Evolutionary conservation across 2,113 vertebrate genomes (phyloP).

Genomic region (Actenoides lindsayi): DNA sequence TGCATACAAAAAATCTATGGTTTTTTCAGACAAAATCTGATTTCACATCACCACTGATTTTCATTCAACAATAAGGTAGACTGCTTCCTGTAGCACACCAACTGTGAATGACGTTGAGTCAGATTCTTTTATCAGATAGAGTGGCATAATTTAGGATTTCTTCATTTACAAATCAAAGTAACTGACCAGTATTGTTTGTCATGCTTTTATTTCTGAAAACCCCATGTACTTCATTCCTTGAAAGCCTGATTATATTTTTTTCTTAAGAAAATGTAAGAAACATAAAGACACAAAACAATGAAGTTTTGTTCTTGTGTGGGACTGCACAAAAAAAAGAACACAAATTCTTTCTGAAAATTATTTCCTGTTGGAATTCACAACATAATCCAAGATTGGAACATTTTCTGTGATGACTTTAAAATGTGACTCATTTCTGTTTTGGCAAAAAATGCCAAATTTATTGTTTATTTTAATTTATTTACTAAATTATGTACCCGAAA

Average conservation of each 20-base stretch:
- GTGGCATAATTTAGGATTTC: background rate
- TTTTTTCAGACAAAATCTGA: background rate
- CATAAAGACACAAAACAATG: background rate
- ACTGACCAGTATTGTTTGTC: background rate
- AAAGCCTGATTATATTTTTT: background rate
- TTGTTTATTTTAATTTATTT: slow-evolving; percentile 48
- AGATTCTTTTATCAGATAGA: background rate
- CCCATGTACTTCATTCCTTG: background rate
- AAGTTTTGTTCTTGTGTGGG: background rate
- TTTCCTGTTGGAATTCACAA: background rate
- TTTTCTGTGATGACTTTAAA: background rate
- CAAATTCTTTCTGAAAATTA: background rate
- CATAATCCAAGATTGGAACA: background rate
- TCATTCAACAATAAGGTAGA: background rate
- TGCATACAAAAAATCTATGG: background rate
- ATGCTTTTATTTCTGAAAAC: background rate
- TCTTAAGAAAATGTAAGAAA: background rate
- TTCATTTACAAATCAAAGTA: background rate
- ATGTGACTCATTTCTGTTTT: background rate
- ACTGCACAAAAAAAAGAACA: background rate
- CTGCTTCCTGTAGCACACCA: background rate
- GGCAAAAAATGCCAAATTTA: background rate
- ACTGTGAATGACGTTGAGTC: background rate
- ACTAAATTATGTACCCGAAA: slow-evolving; percentile 83
- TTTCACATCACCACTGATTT: background rate